Base-by-base conservation (phyloP, 2,888 invertebrate genomes). In the Tiliacea citrago region DNA sequence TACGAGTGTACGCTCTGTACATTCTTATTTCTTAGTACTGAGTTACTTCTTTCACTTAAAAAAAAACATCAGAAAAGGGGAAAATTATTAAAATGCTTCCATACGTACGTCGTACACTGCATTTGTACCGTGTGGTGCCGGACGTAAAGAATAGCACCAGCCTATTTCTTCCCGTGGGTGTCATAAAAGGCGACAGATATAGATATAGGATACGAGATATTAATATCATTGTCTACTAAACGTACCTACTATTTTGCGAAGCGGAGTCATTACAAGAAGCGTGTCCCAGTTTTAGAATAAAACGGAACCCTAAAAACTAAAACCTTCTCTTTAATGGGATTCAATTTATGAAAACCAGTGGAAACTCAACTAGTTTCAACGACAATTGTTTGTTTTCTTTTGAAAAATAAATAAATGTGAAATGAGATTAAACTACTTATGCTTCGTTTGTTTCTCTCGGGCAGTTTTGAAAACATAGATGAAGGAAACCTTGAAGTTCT, bases 371-470 rank as follows among this genome's bases (percentile, higher is more conserved):
- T 57, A 62, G 16, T 51, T 49, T 13, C 9, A 49, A 35, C 10
- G 42, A 49, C 21, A 69, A 35, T 73, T 65, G 8, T 73, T 61
- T 73, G 53, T 61, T 42, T 73, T 73, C 47, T 35, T 60, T 24
- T 49, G 21, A 49, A 55, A 65, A 72, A 79, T 57, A 72, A 72
- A 63, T 35, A 55, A 55, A 39, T 42, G n/a, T 9, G 58, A 73
- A 57, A 55, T 76, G 29, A 21, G 51, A 69, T 79, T 73, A 51
- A 62, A 57, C 57, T 63, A 53, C 13, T 4, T 39, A 47, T 21
- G 13, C 16, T 63, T 49, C 4, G 61, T 68, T 74, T 81, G 53
- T 81, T 68, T 78, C 53, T 78, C 53, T 63, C 8, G 29, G n/a
- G 13, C 63, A 74, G 63, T 42, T 75, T 29, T 77, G 57, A 51